Evolutionary conservation across 1,140 invertebrate genomes (phyloP), one percentile per base, ranked within the genome.

Genomic region (Eubasilissa regina): DNA sequence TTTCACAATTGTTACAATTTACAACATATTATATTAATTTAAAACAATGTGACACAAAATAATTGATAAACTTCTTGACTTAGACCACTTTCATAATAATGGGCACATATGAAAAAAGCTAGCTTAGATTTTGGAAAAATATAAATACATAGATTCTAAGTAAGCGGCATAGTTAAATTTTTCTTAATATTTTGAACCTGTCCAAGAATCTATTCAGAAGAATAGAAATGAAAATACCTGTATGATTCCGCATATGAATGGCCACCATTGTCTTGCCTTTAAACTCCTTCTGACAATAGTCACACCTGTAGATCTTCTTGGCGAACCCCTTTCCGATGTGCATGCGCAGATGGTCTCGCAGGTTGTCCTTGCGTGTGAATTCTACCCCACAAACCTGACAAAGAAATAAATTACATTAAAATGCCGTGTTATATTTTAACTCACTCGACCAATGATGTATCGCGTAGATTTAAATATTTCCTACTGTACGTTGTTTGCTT

Each of bases 351-450:
- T 96, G 95, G 81, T 94, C 93, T 12, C 93, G 89, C 70, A 95
- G 86, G 86, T 95, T 95, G 85, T 95, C 94, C 83, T 94, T 93
- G n/a, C 94, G 90, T 60, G 92, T 92, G 82, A 95, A 96, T 17
- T 89, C 87, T 84, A 93, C 92, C 13, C 91, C 89, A 83, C 95
- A 96, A 21, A 94, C 93, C 91, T 94, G 85, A 77, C 86, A 88
- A 45, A 64, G 35, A n/a, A 43, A 13, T 43, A 64, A 66, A 44
- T 44, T 10, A 35, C 11, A 25, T 21, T 21, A 62, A 9, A 43
- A 62, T 43, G 0, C 9, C 9, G 11, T 3, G 17, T 17, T 60
- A 17, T 60, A 60, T 17, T n/a, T n/a, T n/a, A n/a, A n/a, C n/a
- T n/a, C n/a, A n/a, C n/a, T n/a, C n/a, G n/a, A n/a, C n/a, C n/a